phyloP scores from a whole-genome alignment of 2,888 invertebrate species.

The Monochamus alternatus region DNA sequence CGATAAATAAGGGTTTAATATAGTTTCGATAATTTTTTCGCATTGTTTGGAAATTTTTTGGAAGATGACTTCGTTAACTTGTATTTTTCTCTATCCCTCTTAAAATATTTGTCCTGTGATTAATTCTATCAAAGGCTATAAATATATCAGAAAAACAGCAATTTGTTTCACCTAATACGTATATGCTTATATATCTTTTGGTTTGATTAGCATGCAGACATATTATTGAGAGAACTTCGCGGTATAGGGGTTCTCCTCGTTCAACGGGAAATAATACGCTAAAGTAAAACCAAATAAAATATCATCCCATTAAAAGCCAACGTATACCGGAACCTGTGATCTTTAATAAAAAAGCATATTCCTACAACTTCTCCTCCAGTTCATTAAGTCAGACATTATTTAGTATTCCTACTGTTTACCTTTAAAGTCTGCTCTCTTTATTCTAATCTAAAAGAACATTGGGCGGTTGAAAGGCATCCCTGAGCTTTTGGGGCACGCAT shows the following conservation, averaged over 20 bases:
- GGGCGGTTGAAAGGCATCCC: constrained; percentile 68
- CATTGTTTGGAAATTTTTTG: too few relatives aligned
- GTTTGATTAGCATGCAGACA: too few relatives aligned
- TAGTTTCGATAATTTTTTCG: too few relatives aligned
- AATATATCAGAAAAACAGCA: too few relatives aligned
- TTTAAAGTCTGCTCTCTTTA: constrained; percentile 66
- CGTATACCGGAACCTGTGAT: constrained; percentile 55
- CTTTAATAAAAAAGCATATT: constrained; percentile 64
- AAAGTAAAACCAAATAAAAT: constrained; percentile 60
- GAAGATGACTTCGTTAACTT: too few relatives aligned
- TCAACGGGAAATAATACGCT: constrained; percentile 55
- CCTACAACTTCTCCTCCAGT: constrained; percentile 62
- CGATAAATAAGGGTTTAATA: too few relatives aligned
- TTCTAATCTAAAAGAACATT: constrained; percentile 68
- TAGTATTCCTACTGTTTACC: constrained; percentile 66
- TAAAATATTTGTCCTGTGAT: too few relatives aligned
- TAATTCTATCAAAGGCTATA: too few relatives aligned
- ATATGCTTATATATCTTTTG: too few relatives aligned
- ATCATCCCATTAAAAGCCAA: constrained; percentile 57
- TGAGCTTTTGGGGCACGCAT: constrained; percentile 51
- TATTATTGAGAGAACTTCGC: constrained; percentile 44
- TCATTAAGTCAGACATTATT: constrained; percentile 68
- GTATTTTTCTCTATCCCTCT: too few relatives aligned
- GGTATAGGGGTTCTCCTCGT: constrained; percentile 40
- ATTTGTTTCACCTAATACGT: too few relatives aligned